Evolutionary conservation across 92 coral and sea anemone genomes (phyloP), one percentile per base, ranked within the genome.

Genomic region (Virgularia gustaviana): DNA sequence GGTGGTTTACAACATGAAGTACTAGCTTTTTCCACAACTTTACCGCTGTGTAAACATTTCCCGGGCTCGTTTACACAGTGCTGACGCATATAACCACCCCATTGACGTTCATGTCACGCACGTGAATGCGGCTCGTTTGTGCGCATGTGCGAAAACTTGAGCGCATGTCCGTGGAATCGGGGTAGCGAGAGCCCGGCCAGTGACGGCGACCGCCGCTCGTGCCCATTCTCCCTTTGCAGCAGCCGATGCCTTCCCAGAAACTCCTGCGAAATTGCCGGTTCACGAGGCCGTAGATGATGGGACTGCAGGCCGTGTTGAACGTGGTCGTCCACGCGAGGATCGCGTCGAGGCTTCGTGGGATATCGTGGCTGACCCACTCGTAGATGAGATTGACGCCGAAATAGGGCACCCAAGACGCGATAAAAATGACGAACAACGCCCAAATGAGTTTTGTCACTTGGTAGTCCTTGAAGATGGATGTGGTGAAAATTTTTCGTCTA

Each of bases 331-430:
- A 68, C 18, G 60, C 51, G 47, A 68, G 34, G 1, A 68, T 49
- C 28, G 47, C 75, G 47, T 68, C 75, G 29, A 68, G 28, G 45
- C 59, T 19, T 37, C 47, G 61, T 43, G 75, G 75, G 22, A 68
- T 49, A 30, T 12, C 61, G 16, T 38, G 24, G 0, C 19, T 19
- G 5, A 68, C 1, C 13, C 13, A 30, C 32, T 68, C 75, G 36
- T 47, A 49, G 44, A 68, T 49, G 36, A 68, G 39, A 20, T 68
- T 68, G 18, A 32, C 60, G 6, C 61, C 75, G 24, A 68, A 68
- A 49, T 68, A 68, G 1, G 75, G 75, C 24, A 49, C 53, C 75
- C 75, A 68, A 1, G 75, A 68, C 9, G 75, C 75, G 28, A 68
- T 61, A 29, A 68, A 68, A 24, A 68, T 68, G 19, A 68, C 23